Evolutionary conservation across 1,140 invertebrate species (phyloP).

Genomic region (Delia radicum): DNA sequence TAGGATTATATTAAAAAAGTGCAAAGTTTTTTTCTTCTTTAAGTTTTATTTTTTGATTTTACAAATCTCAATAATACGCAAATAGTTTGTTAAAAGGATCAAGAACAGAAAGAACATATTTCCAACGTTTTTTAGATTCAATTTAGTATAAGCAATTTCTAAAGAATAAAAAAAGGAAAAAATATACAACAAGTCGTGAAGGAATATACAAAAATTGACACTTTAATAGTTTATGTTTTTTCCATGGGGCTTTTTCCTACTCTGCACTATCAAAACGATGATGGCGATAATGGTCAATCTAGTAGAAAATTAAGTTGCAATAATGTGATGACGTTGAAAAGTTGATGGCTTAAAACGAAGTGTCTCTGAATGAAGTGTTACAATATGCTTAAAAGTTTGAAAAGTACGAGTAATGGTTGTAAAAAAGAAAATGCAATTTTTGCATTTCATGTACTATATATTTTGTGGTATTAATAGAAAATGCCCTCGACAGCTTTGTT

Average conservation of each 20-base stretch:
- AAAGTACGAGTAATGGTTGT: not conserved
- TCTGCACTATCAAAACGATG: not conserved
- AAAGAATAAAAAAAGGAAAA: not conserved
- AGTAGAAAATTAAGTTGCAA: constrained; percentile 20
- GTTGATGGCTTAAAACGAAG: not conserved
- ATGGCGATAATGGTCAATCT: constrained; percentile 17
- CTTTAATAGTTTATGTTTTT: constrained; percentile 17
- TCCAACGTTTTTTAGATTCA: not conserved
- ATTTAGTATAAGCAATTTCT: not conserved
- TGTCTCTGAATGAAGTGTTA: not conserved
- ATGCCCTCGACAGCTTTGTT: not conserved
- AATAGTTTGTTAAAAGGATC: constrained; percentile 4
- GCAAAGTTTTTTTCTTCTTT: no score
- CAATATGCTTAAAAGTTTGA: not conserved
- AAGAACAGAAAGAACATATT: not conserved
- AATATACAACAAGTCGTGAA: not conserved
- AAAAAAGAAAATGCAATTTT: not conserved
- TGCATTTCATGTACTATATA: not conserved
- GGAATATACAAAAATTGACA: not conserved
- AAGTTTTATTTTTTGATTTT: constrained; percentile 8
- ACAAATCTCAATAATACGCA: constrained; percentile 7
- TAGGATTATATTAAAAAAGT: not conserved
- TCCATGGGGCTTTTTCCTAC: not conserved
- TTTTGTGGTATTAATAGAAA: constrained; percentile 11
- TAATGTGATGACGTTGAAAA: constrained; percentile 11